phyloP scores from a whole-genome alignment of 2,888 invertebrate genomes.

The Agrotis segetum region DNA sequence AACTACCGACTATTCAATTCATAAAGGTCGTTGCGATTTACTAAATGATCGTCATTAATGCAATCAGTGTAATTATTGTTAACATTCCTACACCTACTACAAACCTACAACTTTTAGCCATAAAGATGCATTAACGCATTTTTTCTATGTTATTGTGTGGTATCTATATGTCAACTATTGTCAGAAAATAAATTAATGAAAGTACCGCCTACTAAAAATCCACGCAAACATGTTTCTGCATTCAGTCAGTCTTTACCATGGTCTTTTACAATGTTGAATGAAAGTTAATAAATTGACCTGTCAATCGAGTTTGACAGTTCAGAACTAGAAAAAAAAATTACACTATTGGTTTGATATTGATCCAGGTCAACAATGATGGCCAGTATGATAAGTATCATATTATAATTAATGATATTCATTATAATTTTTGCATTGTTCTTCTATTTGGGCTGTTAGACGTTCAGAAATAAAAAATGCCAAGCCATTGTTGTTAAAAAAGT shows the following conservation, averaged over 20 bases:
- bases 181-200: background rate
- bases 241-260: background rate
- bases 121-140: background rate
- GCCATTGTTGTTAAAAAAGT: background rate
- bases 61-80: constrained; percentile 14
- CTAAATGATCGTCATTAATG: constrained; percentile 40
- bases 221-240: background rate
- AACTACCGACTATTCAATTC: constrained; percentile 41
- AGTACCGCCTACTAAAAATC: too few relatives aligned
- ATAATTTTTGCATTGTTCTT: too few relatives aligned
- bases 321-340: background rate
- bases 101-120: background rate
- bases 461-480: constrained; percentile 11
- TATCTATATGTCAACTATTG: too few relatives aligned
- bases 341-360: too few relatives aligned
- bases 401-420: background rate
- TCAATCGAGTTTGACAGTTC: constrained; percentile 17
- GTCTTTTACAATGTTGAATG: background rate
- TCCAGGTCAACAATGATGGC: too few relatives aligned
- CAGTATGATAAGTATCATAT: too few relatives aligned
- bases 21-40: constrained; percentile 52
- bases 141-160: too few relatives aligned
- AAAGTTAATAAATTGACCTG: background rate
- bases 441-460: background rate
- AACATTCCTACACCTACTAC: constrained; percentile 8